Evolutionary conservation across 2,888 invertebrate genomes (phyloP).

Genomic region (Erebia ligea): DNA sequence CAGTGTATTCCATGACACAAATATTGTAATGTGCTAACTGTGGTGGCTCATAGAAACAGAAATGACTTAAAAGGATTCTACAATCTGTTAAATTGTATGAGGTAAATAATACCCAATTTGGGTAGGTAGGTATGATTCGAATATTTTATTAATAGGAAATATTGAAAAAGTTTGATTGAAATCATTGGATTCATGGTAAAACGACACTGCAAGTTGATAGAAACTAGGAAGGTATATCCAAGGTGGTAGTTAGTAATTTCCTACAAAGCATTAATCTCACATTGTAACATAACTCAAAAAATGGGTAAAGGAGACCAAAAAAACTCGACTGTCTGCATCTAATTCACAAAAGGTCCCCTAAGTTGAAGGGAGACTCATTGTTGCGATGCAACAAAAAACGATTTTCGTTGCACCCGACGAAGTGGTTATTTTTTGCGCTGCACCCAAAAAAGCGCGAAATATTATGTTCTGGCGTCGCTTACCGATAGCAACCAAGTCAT

Average conservation of each 20-base stretch:
- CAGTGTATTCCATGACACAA: background rate
- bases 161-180: background rate
- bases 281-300: slow-evolving; percentile 23
- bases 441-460: slow-evolving; percentile 63
- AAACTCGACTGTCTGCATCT: slow-evolving; percentile 47
- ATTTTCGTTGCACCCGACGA: slow-evolving; percentile 47
- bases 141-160: no score
- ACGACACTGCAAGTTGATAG: background rate
- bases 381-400: slow-evolving; percentile 60
- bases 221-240: background rate
- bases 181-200: background rate
- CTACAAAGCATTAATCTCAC: background rate
- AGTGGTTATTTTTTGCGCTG: slow-evolving; percentile 50
- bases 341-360: slow-evolving; percentile 58
- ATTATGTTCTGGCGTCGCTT: slow-evolving; percentile 57
- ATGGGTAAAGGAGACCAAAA: slow-evolving; percentile 39
- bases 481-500: slow-evolving; percentile 60
- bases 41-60: background rate
- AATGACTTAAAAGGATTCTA: background rate
- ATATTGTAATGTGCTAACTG: background rate
- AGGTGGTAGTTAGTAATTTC: background rate
- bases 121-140: no score
- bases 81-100: background rate
- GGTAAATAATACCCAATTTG: background rate
- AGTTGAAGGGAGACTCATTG: slow-evolving; percentile 69